These are phyloP conservation scores for Amblyopsis hoosieri DNA, from an alignment of 2,797 vertebrate genomes.

Conservation along the genomic window DNA sequence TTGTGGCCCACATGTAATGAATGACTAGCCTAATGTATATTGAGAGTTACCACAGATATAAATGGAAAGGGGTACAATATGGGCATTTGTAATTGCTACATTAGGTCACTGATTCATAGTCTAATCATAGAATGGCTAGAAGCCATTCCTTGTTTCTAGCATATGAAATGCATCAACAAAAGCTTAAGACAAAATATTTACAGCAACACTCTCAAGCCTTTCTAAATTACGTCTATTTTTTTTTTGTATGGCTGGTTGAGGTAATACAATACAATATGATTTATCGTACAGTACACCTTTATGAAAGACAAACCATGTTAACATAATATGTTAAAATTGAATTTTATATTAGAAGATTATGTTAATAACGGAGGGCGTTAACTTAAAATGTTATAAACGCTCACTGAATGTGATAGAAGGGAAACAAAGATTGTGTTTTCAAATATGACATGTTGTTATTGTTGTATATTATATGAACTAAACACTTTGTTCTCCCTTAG, in stretches of 20 bases:
- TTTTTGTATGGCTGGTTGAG: background rate
- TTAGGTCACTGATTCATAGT: slow-evolving; percentile 40
- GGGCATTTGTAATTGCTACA: slow-evolving; percentile 25
- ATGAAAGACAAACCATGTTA: no score
- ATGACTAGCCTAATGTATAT: slow-evolving; percentile 23
- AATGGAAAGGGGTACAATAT: slow-evolving; percentile 22
- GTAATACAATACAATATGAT: no score
- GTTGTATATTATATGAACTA: no score
- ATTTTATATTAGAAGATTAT: no score
- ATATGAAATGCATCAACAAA: slow-evolving; percentile 2
- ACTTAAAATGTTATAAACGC: background rate
- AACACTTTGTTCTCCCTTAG: no score
- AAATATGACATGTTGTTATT: no score
- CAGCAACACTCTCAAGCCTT: no score
- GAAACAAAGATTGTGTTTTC: no score
- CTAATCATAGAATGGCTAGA: slow-evolving; percentile 29
- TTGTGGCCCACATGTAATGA: slow-evolving; percentile 14
- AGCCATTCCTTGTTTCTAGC: slow-evolving; percentile 18
- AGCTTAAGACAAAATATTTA: background rate
- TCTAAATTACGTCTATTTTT: background rate
- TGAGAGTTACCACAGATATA: slow-evolving; percentile 19
- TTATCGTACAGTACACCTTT: no score
- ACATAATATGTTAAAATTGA: no score
- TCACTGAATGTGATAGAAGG: no score
- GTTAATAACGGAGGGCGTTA: no score